Evolutionary conservation across 2,797 vertebrate genomes (phyloP).

Genomic region (Limosa lapponica): DNA sequence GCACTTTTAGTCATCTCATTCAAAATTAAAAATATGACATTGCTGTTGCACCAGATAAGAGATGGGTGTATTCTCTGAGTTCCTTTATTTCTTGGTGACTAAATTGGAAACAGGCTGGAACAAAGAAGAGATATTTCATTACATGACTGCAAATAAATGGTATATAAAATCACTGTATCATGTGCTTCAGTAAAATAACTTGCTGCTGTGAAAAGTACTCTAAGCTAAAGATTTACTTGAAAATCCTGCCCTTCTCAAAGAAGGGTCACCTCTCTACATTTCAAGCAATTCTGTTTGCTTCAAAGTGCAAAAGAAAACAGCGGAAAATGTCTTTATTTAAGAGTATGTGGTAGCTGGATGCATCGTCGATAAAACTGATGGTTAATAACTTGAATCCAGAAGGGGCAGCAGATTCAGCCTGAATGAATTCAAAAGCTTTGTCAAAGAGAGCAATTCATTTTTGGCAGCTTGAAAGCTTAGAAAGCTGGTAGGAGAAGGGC

Average conservation of each 20-base stretch:
- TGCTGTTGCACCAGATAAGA: not conserved
- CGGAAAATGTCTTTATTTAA: not conserved
- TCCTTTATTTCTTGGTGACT: not conserved
- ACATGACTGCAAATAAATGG: not conserved
- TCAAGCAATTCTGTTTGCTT: not conserved
- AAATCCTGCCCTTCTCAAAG: not conserved
- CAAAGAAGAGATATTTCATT: not conserved
- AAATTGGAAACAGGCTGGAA: not conserved
- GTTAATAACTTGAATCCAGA: not conserved
- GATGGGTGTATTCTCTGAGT: not conserved
- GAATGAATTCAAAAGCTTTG: slow-evolving; percentile 27
- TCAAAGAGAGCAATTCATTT: slow-evolving; percentile 34
- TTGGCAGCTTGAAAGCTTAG: slow-evolving; percentile 19
- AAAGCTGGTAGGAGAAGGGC: not conserved
- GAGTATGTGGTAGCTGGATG: not conserved
- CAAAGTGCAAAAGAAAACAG: not conserved
- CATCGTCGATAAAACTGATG: not conserved
- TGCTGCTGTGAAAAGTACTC: not conserved
- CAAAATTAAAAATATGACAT: not conserved
- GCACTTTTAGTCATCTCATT: not conserved
- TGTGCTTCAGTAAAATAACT: not conserved
- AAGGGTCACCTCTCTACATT: not conserved
- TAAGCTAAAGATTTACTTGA: not conserved
- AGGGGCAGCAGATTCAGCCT: slow-evolving; percentile 12
- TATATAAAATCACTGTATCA: not conserved